Percentiles rank a stretch among this genome's conserved stretches.
Evolutionary conservation across 2,888 invertebrate genomes (phyloP).

Genomic region (Orthosia incerta): DNA sequence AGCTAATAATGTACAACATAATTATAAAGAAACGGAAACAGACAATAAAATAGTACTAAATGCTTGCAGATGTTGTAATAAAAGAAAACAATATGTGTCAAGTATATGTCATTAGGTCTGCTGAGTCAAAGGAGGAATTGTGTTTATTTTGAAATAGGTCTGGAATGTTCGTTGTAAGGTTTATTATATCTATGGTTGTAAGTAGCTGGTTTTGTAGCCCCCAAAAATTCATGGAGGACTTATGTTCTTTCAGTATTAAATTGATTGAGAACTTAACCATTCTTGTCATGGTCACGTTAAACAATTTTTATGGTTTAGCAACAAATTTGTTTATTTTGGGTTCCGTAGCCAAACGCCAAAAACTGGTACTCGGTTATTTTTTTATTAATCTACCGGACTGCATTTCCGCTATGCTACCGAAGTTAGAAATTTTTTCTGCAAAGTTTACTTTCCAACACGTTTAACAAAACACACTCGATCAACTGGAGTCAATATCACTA

Average conservation of each 20-base stretch:
- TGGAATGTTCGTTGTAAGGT: background rate
- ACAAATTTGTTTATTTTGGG: too few relatives aligned
- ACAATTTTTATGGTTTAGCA: too few relatives aligned
- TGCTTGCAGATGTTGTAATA: conserved; percentile 39
- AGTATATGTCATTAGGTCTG: conserved; percentile 37
- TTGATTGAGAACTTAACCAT: too few relatives aligned
- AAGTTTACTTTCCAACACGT: background rate
- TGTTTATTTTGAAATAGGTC: conserved; percentile 27
- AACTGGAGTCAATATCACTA: conserved; percentile 15
- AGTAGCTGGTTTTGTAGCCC: background rate
- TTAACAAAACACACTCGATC: conserved; percentile 2
- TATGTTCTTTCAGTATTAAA: background rate
- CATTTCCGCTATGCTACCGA: background rate
- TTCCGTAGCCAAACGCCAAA: too few relatives aligned
- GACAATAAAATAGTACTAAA: conserved; percentile 50
- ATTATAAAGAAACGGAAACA: conserved; percentile 48
- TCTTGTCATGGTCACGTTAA: too few relatives aligned
- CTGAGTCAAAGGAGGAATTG: background rate
- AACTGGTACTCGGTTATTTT: too few relatives aligned
- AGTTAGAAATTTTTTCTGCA: background rate
- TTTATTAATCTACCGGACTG: too few relatives aligned
- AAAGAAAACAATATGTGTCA: conserved; percentile 39
- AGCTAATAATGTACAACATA: conserved; percentile 27
- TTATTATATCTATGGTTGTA: too few relatives aligned
- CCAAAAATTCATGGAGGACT: background rate